These are phyloP conservation scores for Larimichthys crocea DNA, from an alignment of 2,113 vertebrate genomes.

Conservation along the genomic window DNA sequence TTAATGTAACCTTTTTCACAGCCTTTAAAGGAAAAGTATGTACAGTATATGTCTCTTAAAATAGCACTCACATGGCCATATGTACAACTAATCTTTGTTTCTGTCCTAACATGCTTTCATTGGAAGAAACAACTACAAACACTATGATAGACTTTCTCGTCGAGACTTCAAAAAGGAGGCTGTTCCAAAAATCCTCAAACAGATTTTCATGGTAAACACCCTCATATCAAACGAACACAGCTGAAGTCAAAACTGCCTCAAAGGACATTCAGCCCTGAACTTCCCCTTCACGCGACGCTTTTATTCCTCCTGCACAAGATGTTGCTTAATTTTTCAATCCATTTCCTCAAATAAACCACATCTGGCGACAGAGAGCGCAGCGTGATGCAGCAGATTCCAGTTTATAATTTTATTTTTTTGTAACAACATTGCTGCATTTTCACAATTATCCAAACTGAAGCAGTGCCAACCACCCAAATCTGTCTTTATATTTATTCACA, in stretches of 20 bases:
- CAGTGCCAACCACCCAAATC: neutral
- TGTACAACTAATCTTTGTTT: too few relatives aligned
- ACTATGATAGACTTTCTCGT: too few relatives aligned
- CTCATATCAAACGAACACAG: neutral
- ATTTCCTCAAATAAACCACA: neutral
- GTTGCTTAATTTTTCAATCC: neutral
- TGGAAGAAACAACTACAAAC: too few relatives aligned
- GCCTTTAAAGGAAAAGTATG: too few relatives aligned
- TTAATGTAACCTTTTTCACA: too few relatives aligned
- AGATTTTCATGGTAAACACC: neutral
- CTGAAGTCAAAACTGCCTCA: neutral
- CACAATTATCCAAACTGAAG: neutral
- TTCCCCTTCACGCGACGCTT: neutral
- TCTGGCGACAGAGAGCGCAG: conserved; percentile 5
- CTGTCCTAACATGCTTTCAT: too few relatives aligned
- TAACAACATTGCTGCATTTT: neutral
- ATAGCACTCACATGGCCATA: too few relatives aligned
- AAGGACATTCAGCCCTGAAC: neutral
- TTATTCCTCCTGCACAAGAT: neutral
- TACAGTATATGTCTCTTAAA: too few relatives aligned
- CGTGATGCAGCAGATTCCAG: neutral
- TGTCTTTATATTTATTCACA: neutral
- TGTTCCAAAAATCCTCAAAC: neutral
- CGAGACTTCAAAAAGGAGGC: too few relatives aligned
- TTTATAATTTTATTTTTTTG: neutral